Conservation (phyloP, 2,888 invertebrate species). For the Cephus rjabovi region DNA sequence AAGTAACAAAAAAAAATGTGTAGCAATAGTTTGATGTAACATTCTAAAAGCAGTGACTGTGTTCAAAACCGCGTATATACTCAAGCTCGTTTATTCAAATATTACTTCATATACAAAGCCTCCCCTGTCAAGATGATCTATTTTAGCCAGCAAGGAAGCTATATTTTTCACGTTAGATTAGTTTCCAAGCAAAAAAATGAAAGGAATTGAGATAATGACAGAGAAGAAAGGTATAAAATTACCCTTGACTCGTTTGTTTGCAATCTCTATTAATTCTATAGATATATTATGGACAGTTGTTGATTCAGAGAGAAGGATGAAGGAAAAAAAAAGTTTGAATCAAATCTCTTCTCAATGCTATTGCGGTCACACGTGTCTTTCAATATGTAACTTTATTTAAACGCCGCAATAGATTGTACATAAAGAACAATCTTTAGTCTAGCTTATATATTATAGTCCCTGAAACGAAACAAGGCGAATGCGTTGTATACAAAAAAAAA, state of each 20-base stretch:
- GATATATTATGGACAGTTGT: background rate
- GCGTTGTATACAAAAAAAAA: background rate
- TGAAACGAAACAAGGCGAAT: background rate
- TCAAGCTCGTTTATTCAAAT: slow-evolving; percentile 14
- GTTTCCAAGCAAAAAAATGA: slow-evolving; percentile 17
- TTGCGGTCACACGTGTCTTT: slow-evolving; percentile 8
- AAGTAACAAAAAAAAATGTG: slow-evolving; percentile 16
- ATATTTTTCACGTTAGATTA: slow-evolving; percentile 46
- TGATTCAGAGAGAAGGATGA: background rate
- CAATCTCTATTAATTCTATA: background rate
- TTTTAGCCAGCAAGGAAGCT: slow-evolving; percentile 32
- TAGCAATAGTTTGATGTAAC: slow-evolving; percentile 51
- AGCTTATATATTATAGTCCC: background rate
- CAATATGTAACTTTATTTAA: background rate
- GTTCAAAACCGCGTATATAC: slow-evolving; percentile 39
- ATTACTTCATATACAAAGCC: slow-evolving; percentile 13
- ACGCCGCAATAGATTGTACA: background rate
- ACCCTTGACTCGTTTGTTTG: background rate
- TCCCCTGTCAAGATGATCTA: slow-evolving; percentile 32
- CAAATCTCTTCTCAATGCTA: slow-evolving; percentile 9
- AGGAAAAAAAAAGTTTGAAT: background rate
- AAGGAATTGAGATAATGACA: background rate
- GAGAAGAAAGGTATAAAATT: background rate
- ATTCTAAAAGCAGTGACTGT: slow-evolving; percentile 48
- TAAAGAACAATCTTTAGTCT: background rate